Evolutionary conservation across 2,888 invertebrate species (phyloP).

Genomic region (Pristionchus exspectatus): DNA sequence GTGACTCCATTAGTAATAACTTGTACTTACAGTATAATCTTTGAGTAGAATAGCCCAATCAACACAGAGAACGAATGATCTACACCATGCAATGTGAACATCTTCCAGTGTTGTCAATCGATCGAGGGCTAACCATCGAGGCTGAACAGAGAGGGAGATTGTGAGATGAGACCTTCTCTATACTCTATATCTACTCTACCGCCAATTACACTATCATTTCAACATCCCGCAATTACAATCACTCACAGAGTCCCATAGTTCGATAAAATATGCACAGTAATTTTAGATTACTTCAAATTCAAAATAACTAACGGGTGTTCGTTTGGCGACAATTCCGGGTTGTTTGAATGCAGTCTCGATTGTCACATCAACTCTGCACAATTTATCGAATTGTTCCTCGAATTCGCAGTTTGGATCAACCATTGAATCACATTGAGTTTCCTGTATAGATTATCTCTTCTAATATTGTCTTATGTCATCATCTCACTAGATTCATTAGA

Average conservation of each 20-base stretch:
- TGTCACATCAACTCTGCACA: constrained; percentile 72
- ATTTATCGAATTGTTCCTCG: constrained; percentile 64
- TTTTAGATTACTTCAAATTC: no score
- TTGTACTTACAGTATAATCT: constrained; percentile 63
- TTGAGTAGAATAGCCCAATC: constrained; percentile 69
- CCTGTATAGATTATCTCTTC: constrained; percentile 55
- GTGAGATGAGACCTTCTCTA: no score
- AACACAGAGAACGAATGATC: constrained; percentile 70
- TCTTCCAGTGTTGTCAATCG: constrained; percentile 70
- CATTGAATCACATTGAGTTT: constrained; percentile 66
- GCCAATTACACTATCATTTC: no score
- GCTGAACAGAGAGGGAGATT: constrained; percentile 60
- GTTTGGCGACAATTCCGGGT: constrained; percentile 70
- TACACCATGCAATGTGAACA: constrained; percentile 73
- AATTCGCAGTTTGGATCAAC: constrained; percentile 60
- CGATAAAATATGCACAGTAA: no score
- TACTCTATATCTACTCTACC: no score
- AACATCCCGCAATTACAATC: no score
- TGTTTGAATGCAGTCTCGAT: constrained; percentile 70
- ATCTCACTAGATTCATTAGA: constrained; percentile 60
- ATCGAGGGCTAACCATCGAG: constrained; percentile 69
- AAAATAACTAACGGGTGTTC: constrained; percentile 65
- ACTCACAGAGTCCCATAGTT: no score
- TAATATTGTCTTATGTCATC: background rate
- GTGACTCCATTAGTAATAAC: background rate